Conservation (phyloP, 2,113 vertebrate genomes). For the Sapayoa aenigma region DNA sequence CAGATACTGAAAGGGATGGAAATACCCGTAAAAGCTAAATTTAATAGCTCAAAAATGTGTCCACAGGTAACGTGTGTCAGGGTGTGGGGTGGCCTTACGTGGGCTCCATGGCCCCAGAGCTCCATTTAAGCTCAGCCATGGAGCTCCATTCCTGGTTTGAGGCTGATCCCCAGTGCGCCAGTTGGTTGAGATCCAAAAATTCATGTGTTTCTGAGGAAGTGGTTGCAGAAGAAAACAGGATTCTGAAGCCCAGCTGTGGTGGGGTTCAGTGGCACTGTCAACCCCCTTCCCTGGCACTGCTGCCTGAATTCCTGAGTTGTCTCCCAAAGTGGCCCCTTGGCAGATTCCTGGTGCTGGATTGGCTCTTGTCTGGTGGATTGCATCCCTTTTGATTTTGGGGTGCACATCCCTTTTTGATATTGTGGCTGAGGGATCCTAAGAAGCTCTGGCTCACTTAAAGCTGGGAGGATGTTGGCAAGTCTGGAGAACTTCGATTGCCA, state of each 20-base stretch:
- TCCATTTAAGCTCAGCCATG: not conserved
- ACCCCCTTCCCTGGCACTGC: not conserved
- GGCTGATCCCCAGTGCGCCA: not conserved
- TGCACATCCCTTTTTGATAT: too few species aligned
- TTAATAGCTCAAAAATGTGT: not conserved
- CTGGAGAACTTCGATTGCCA: not conserved
- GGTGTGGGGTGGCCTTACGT: not conserved
- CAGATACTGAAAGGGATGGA: not conserved
- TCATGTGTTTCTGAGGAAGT: not conserved
- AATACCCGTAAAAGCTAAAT: not conserved
- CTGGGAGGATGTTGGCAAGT: not conserved
- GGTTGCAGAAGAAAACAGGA: not conserved
- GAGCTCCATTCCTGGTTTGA: not conserved
- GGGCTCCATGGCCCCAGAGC: not conserved
- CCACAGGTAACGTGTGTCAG: fast-evolving
- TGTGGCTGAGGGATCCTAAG: not conserved
- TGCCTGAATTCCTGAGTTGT: not conserved
- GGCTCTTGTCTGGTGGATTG: not conserved
- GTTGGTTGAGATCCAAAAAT: not conserved
- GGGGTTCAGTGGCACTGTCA: fast-evolving
- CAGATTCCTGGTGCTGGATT: not conserved
- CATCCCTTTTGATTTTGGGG: not conserved
- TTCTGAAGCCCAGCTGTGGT: not conserved
- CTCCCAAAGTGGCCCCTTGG: not conserved
- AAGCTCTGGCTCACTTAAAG: not conserved